These are phyloP conservation scores for Zoanthus gigantus DNA, from an alignment of 92 coral and sea anemone genomes.

Conservation along the genomic window DNA sequence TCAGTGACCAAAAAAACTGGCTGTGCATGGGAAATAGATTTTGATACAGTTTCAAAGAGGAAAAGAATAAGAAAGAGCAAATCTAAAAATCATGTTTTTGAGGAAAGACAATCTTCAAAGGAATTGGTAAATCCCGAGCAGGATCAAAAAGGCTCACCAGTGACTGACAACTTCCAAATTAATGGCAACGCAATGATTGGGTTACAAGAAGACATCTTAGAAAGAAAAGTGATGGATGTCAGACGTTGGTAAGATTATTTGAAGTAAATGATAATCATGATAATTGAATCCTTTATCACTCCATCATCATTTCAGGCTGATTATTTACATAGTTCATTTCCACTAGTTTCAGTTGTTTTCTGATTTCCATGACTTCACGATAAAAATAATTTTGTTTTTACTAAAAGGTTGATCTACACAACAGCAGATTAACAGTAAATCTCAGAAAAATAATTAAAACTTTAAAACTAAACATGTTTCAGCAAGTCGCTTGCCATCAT, in stretches of 20 bases:
- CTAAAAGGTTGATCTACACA: too few relatives aligned
- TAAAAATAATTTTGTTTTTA: too few relatives aligned
- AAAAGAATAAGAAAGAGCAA: constrained; percentile 49
- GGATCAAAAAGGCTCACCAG: neutral
- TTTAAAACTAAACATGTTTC: too few relatives aligned
- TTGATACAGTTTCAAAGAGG: constrained; percentile 63
- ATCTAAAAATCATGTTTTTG: neutral
- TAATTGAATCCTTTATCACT: too few relatives aligned
- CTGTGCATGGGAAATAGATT: constrained; percentile 83
- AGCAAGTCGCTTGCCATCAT: too few relatives aligned
- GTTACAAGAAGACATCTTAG: constrained; percentile 63
- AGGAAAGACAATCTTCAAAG: constrained; percentile 9
- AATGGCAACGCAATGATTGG: constrained; percentile 15
- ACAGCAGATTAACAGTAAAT: too few relatives aligned
- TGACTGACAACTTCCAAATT: neutral
- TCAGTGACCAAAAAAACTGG: constrained; percentile 15
- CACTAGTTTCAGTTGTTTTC: too few relatives aligned
- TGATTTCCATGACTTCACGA: too few relatives aligned
- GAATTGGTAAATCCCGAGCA: neutral
- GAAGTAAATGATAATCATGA: neutral
- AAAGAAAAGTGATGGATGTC: constrained; percentile 76
- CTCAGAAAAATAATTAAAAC: too few relatives aligned
- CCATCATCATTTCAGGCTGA: too few relatives aligned
- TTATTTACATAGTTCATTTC: too few relatives aligned
- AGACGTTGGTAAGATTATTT: constrained; percentile 70